Base-by-base conservation (phyloP, 2,113 vertebrate species). In the Spheniscus mendiculus region DNA sequence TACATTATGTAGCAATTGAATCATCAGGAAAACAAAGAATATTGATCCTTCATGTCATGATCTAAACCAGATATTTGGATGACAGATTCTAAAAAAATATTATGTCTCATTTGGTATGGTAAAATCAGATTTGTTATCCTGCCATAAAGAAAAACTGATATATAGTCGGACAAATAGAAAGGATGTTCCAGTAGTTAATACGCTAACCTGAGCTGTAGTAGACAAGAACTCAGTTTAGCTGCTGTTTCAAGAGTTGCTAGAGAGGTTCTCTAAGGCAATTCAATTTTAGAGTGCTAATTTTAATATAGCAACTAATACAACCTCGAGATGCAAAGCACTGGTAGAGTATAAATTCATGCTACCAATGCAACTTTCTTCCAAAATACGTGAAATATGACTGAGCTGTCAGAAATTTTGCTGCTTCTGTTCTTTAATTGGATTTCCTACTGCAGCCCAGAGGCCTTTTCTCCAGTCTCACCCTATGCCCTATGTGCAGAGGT, bases 1-100 rank as follows among this genome's bases (percentile, higher is more conserved):
- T 83, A 80, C 66, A 91, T 96, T 95, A 91, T 80, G 38, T 80
- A 90, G 89, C 82, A 93, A 94, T 85, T 93, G 91, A 87, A 96
- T 87, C 89, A 95, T 91, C 84, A 70, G 45, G 58, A 82, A 91
- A 91, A 93, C 49, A 94, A 86, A 83, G 66, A 47, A 23, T 93
- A 91, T 95, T 73, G 89, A 96, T 96, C 74, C 47, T 93, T 80
- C 52, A 14, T 83, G 71, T 93, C 74, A 69, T 76, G 53, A 65
- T 93, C 49, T 84, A 76, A 96, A 3, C 34, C 45, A 83, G 62
- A 19, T 72, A 86, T 42, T 66, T 44, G 3, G 40, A 91, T 44
- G 61, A 42, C 18, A 85, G 53, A 72, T n/a, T 84, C 25, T 14
- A 66, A 93, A 85, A 61, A 84, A 71, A 16, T 7, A 42, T 6